Evolutionary conservation across 1,140 invertebrate genomes (phyloP).

Genomic region (Leptinotarsa lineolata): DNA sequence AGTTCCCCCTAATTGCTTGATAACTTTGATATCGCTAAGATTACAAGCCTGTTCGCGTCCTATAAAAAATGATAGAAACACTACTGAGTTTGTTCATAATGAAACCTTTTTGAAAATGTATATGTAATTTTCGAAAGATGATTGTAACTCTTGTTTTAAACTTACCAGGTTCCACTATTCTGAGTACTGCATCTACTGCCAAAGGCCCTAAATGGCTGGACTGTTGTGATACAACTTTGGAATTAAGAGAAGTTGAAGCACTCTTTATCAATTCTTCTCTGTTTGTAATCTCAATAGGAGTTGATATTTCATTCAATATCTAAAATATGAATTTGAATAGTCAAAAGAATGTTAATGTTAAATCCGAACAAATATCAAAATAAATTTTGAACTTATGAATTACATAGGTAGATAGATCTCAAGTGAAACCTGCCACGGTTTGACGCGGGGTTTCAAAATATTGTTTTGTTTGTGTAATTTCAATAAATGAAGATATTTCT

Average conservation of each 20-base stretch:
- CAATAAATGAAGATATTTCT: no score
- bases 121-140: no score
- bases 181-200: conserved; percentile 95
- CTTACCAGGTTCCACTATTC: conserved; percentile 65
- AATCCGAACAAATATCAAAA: neutral
- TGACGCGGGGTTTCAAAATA: no score
- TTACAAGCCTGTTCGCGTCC: conserved; percentile 68
- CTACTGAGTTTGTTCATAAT: neutral
- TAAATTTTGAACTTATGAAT: neutral
- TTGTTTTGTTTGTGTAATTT: neutral
- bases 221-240: conserved; percentile 99
- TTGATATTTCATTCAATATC: conserved; percentile 85
- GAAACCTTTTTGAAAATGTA: no score
- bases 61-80: conserved; percentile 28
- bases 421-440: no score
- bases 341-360: neutral
- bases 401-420: no score
- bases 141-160: neutral
- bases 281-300: conserved; percentile 85
- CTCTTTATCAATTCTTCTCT: conserved; percentile 88
- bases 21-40: conserved; percentile 90
- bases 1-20: conserved; percentile 95
- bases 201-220: conserved; percentile 92
- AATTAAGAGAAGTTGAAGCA: conserved; percentile 96
- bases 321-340: conserved; percentile 37